Conservation (phyloP, 2,888 invertebrate species). For the Pogonocherus hispidulus region DNA sequence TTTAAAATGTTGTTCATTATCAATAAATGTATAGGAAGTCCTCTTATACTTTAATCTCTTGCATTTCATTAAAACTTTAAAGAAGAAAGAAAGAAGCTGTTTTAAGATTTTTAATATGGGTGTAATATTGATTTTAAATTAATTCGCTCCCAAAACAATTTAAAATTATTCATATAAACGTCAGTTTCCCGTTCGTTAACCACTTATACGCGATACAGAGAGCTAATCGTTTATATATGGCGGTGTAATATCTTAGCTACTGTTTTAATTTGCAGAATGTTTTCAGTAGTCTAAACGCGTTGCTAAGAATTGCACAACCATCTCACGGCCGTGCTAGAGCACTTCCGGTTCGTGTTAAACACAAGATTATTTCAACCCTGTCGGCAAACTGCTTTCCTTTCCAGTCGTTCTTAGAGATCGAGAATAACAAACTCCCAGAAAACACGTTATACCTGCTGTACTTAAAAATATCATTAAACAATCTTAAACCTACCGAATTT, state of each 20-base stretch:
- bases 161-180: background rate
- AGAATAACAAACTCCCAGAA: slow-evolving; percentile 47
- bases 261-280: slow-evolving; percentile 62
- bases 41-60: background rate
- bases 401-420: slow-evolving; percentile 46
- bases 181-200: slow-evolving; percentile 8
- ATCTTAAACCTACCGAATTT: slow-evolving; percentile 1
- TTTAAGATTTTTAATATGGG: background rate
- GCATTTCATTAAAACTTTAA: background rate
- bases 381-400: slow-evolving; percentile 47
- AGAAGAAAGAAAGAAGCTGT: background rate
- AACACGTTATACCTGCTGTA: slow-evolving; percentile 44
- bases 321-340: slow-evolving; percentile 58
- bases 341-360: slow-evolving; percentile 61
- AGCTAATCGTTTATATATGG: slow-evolving; percentile 17
- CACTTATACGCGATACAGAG: background rate
- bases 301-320: slow-evolving; percentile 58
- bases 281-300: slow-evolving; percentile 62
- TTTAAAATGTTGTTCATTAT: too few relatives aligned
- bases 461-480: slow-evolving; percentile 39
- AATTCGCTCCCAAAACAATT: background rate
- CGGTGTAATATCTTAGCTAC: slow-evolving; percentile 48
- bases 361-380: slow-evolving; percentile 58
- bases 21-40: too few relatives aligned
- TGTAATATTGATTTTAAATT: background rate